phyloP scores from a whole-genome alignment of 2,113 vertebrate genomes.

The Pardalotus punctatus region DNA sequence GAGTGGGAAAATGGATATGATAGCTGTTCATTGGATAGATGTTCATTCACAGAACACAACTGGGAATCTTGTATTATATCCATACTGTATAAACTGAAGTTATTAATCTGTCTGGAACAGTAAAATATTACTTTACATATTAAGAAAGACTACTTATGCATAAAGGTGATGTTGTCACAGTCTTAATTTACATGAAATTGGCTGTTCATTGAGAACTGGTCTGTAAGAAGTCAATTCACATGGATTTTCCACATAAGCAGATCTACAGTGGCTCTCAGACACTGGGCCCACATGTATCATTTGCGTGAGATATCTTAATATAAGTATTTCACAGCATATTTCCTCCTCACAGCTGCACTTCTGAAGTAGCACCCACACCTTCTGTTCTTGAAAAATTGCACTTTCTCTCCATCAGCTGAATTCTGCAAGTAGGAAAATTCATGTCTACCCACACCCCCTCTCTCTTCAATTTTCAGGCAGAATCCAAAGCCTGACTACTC shows the following conservation, averaged over 20 bases:
- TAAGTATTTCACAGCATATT: constrained; percentile 3
- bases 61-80: background rate
- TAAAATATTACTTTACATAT: background rate
- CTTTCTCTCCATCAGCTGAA: background rate
- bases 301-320: constrained; percentile 15
- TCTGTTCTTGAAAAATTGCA: constrained; percentile 4
- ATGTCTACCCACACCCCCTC: background rate
- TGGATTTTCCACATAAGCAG: background rate
- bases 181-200: background rate
- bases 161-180: background rate
- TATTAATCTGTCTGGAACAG: background rate
- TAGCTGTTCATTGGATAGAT: background rate
- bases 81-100: background rate
- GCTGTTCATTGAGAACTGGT: background rate
- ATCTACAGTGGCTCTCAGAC: background rate
- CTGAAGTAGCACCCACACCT: constrained; percentile 2
- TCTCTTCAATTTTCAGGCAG: background rate
- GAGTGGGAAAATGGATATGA: background rate
- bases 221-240: background rate
- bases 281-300: background rate
- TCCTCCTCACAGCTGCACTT: background rate
- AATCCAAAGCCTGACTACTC: background rate
- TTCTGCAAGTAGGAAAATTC: background rate
- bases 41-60: background rate
- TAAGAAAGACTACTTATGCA: background rate